Conservation (phyloP, 2,888 invertebrate genomes). For the Polydrusus cervinus region DNA sequence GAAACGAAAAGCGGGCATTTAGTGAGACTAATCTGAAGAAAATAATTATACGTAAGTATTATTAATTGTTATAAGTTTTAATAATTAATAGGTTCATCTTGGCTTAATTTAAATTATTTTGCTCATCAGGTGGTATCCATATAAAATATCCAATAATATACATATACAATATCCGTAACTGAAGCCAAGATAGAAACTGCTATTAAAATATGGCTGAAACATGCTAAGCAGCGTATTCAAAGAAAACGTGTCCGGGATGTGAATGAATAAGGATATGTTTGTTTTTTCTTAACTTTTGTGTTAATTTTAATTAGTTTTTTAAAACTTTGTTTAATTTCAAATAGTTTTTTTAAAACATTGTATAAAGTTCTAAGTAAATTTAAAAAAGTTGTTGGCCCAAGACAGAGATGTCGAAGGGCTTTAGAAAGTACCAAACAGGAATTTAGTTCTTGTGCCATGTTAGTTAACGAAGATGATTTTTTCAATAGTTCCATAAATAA, state of each 20-base stretch:
- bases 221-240: background rate
- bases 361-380: background rate
- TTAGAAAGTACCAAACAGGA: background rate
- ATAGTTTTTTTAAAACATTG: no score
- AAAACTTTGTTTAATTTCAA: slow-evolving; percentile 1
- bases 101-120: background rate
- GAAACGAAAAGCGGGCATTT: background rate
- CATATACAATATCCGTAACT: background rate
- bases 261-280: background rate
- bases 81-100: background rate
- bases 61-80: background rate
- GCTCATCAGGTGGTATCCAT: background rate
- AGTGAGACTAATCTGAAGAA: background rate
- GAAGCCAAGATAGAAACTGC: background rate
- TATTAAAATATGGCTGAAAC: background rate
- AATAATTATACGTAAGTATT: slow-evolving; percentile 3
- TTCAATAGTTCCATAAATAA: background rate
- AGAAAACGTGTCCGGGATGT: background rate
- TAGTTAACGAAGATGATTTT: background rate
- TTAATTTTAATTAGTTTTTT: background rate
- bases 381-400: background rate
- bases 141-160: no score
- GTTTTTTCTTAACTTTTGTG: background rate
- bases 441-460: background rate
- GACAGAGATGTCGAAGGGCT: slow-evolving; percentile 2